Evolutionary conservation across 2,797 vertebrate species (phyloP).

Genomic region (Falco peregrinus): DNA sequence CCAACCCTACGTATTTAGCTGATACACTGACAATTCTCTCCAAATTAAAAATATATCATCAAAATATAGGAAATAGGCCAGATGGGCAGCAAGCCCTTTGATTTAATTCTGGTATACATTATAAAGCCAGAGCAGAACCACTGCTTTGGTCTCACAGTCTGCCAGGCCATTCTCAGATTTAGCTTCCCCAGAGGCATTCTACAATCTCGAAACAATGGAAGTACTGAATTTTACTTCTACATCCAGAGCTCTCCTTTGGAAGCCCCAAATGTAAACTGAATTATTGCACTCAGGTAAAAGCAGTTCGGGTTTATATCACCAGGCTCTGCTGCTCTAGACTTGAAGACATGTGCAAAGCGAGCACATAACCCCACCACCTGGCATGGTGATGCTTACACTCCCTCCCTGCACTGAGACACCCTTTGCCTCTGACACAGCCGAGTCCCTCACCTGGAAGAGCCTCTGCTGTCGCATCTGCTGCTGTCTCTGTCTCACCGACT

Average conservation of each 20-base stretch:
- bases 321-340: background rate
- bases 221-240: rapidly evolving
- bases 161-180: background rate
- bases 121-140: background rate
- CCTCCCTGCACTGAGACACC: rapidly evolving
- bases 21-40: background rate
- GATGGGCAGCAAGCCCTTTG: background rate
- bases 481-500: constrained; percentile 69
- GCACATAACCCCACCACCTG: rapidly evolving
- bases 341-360: rapidly evolving
- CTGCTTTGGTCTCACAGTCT: background rate
- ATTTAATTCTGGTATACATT: background rate
- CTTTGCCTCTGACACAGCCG: background rate
- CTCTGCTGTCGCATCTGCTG: constrained; percentile 72
- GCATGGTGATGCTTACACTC: rapidly evolving
- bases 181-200: background rate
- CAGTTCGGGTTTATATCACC: background rate
- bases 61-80: background rate
- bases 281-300: background rate
- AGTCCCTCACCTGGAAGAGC: constrained; percentile 75
- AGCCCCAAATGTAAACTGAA: background rate
- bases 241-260: background rate
- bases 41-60: background rate
- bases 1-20: background rate
- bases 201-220: background rate